Base-by-base conservation (phyloP, 92 coral and sea anemone species). In the Porites lobata region DNA sequence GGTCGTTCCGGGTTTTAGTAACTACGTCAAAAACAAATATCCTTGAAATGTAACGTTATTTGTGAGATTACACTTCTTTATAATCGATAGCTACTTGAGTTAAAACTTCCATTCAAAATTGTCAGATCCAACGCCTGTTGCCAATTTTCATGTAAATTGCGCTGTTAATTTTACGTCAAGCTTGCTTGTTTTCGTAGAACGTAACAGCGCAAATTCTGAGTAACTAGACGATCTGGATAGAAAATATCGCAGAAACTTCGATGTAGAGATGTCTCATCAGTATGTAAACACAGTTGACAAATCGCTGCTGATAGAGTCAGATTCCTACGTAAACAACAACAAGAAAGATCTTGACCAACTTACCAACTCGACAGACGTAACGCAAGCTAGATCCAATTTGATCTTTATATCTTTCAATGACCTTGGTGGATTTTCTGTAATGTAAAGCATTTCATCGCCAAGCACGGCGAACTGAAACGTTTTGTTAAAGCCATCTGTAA, bases 401-500 rank as follows among this genome's bases (percentile, higher is more conserved):
- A 94, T 92, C 77, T 88, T 91, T 69, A 98, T 92, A 87, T 95
- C 99, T 76, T 94, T 98, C 11, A 95, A 75, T 20, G 89, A 22
- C 80, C 86, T 96, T 6, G 99, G 99, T 21, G 99, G 99, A 68
- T 98, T 98, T 72, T 95, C 99, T 24, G 98, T 94, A 50, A 98
- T 88, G 77, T 98, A 98, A 18, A 98, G 90, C 94, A 87, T 88
- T 57, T 98, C 98, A 65, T 92, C 94, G 47, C 98, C 99, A 71
- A 98, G 92, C 17, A 98, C 89, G 26, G 93, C 99, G 87, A 91
- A 98, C 82, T 96, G 94, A 83, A 98, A 98, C 17, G 88, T 83
- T 86, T 92, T 95, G 94, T 98, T 98, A 71, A 94, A 98, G 1
- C 94, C 98, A 62, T 87, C 92, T 6, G 98, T 92, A 18, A 98